phyloP scores from a whole-genome alignment of 2,888 invertebrate species.

The Papilio gigon region DNA sequence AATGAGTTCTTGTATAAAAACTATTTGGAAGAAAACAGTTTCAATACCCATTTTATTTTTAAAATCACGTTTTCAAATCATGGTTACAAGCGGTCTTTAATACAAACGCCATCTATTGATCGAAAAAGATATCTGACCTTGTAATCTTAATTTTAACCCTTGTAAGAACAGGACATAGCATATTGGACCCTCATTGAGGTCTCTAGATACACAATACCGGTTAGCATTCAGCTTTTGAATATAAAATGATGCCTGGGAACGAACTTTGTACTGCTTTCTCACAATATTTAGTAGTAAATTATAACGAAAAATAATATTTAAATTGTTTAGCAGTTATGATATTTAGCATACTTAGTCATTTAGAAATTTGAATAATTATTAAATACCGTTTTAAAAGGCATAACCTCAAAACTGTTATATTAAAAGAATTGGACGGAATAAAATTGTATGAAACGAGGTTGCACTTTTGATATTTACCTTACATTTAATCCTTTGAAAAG shows the following conservation, averaged over 20 bases:
- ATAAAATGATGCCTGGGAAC: constrained; percentile 38
- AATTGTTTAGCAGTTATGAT: neutral
- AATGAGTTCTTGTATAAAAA: too few relatives aligned
- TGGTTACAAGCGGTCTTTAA: neutral
- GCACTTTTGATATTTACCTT: too few relatives aligned
- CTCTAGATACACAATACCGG: constrained; percentile 13
- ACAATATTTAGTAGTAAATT: constrained; percentile 13
- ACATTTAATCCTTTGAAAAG: too few relatives aligned
- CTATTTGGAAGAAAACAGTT: too few relatives aligned
- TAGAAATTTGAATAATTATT: too few relatives aligned
- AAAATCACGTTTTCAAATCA: too few relatives aligned
- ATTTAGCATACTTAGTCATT: neutral
- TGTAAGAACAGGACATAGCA: constrained; percentile 10
- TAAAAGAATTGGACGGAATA: too few relatives aligned
- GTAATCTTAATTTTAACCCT: neutral
- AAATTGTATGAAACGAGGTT: too few relatives aligned
- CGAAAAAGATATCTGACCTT: neutral
- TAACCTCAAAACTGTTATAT: too few relatives aligned
- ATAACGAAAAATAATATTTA: neutral
- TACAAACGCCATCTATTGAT: neutral
- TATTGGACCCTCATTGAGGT: constrained; percentile 16
- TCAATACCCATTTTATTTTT: too few relatives aligned
- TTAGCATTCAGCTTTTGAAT: constrained; percentile 21
- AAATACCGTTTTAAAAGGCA: too few relatives aligned
- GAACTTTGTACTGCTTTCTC: constrained; percentile 8